Evolutionary conservation across 35 echinoderm and acorn worm genomes (phyloP), one percentile per base, ranked within the genome.

Genomic region (Apostichopus japonicus): DNA sequence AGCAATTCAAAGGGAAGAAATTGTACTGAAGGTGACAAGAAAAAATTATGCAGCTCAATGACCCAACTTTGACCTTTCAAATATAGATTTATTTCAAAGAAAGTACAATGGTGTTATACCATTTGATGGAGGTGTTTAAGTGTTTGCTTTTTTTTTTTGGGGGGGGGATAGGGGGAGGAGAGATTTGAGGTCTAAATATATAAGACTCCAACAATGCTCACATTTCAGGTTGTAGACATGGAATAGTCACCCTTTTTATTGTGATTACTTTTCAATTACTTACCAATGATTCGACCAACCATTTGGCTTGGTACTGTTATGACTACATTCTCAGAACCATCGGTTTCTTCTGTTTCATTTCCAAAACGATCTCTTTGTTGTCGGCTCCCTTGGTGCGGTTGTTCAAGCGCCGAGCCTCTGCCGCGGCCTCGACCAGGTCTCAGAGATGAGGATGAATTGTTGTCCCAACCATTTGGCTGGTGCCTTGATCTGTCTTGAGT

Each of bases 221-320:
- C 11, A 72, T 1, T 15, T 13, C 16, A 19, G 21, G 77, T 23
- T 10, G 17, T 78, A 15, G 77, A 10, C 10, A 22, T 9, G 0
- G 13, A 2, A 0, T 10, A 19, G 13, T 44, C 77, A 10, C 23
- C 23, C 17, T 10, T 19, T 23, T 19, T 6, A 19, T 79, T 79
- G 15, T 19, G 10, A 79, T 22, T 19, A 7, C 16, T 87, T 63
- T 56, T 19, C 13, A 6, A 5, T 6, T 24, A n/a, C 62, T 89
- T 51, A 89, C 86, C 86, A 65, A 89, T 89, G 63, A 89, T 65
- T 22, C 25, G 57, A 53, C 86, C 86, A 24, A 89, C 86, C 61
- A 89, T 72, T 51, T 75, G 86, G n/a, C 22, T 65, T 21, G 59
- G n/a, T 4, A 89, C 86, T 89, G 19, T 27, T 25, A 89, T 53